Evolutionary conservation across 2,888 invertebrate genomes (phyloP).

Genomic region (Xestia c-nigrum): DNA sequence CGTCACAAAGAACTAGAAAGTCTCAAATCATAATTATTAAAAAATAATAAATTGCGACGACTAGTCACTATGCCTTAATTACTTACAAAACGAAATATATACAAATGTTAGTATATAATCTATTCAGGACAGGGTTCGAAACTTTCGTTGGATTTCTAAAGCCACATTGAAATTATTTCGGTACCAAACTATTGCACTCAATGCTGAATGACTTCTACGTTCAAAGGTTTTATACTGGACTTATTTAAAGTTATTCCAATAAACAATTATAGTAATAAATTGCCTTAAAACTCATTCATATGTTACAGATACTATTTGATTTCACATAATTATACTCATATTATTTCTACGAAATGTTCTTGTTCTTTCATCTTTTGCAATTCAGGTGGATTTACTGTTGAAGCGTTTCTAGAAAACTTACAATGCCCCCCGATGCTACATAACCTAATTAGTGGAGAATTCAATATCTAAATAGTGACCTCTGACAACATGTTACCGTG

Average conservation of each 20-base stretch:
- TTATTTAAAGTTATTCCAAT: conserved; percentile 1
- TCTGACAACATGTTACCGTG: background rate
- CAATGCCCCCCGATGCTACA: background rate
- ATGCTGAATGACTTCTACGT: background rate
- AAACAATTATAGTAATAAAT: background rate
- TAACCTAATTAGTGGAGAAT: background rate
- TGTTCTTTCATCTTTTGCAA: background rate
- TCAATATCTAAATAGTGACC: conserved; percentile 2
- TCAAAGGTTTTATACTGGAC: conserved; percentile 9
- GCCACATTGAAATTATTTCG: conserved; percentile 3
- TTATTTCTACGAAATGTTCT: background rate
- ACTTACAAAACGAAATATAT: conserved; percentile 72
- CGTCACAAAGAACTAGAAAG: conserved; percentile 54
- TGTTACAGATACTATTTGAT: background rate
- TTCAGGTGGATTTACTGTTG: background rate
- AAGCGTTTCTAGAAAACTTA: background rate
- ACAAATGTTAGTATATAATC: conserved; percentile 70
- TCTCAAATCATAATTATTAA: conserved; percentile 62
- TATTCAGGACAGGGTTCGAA: conserved; percentile 71
- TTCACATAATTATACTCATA: background rate
- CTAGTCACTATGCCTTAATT: conserved; percentile 80
- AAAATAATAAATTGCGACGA: conserved; percentile 77
- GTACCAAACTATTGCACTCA: background rate
- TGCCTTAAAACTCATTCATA: background rate
- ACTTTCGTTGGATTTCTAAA: conserved; percentile 15